These are phyloP conservation scores for Leptinotarsa haldemani DNA, from an alignment of 2,888 invertebrate genomes.

Conservation along the genomic window DNA sequence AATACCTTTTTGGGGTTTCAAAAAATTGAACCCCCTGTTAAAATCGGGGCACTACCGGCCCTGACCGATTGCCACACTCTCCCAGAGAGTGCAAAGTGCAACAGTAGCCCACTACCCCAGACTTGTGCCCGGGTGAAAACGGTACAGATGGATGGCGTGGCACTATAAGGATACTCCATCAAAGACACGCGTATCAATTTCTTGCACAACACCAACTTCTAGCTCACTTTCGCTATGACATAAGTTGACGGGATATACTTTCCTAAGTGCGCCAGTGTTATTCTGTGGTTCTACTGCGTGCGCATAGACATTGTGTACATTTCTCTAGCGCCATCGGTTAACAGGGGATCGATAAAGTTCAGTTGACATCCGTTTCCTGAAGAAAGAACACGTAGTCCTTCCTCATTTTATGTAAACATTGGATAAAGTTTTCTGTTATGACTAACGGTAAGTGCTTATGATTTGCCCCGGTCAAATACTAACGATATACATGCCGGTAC, in stretches of 20 bases:
- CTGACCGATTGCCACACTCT: conserved; percentile 20
- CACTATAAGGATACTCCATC: neutral
- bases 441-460: conserved; percentile 37
- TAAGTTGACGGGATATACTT: conserved; percentile 1
- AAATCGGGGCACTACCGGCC: conserved; percentile 2
- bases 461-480: conserved; percentile 9
- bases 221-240: neutral
- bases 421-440: conserved; percentile 30
- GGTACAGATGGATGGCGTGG: neutral
- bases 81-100: conserved; percentile 11
- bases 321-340: neutral
- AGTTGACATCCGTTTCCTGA: conserved; percentile 37
- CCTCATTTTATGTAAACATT: conserved; percentile 16
- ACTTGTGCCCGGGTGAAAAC: conserved; percentile 9
- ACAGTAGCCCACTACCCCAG: conserved; percentile 27
- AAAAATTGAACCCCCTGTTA: neutral
- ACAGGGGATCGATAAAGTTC: conserved; percentile 30
- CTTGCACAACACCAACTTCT: neutral
- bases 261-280: conserved; percentile 34
- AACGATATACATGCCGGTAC: conserved; percentile 8
- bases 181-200: neutral
- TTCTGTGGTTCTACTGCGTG: conserved; percentile 31
- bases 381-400: conserved; percentile 21
- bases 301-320: conserved; percentile 29
- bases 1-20: neutral